These are phyloP conservation scores for Spisula subtruncata DNA, from an alignment of 2,888 invertebrate genomes.

Conservation along the genomic window DNA sequence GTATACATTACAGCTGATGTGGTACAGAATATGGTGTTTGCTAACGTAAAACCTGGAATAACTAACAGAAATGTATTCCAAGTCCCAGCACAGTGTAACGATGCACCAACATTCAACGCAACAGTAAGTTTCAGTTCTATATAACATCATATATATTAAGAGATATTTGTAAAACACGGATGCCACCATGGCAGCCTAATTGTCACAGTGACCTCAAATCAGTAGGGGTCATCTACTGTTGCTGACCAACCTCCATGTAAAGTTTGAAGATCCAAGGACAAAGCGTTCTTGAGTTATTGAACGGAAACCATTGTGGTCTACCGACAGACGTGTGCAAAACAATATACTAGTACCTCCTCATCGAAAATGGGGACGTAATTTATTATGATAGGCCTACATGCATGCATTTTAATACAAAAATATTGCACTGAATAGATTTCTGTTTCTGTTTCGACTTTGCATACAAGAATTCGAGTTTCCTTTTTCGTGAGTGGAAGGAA, in stretches of 20 bases:
- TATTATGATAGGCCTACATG: neutral
- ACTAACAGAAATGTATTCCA: conserved; percentile 46
- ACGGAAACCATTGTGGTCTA: too few relatives aligned
- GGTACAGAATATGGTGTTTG: conserved; percentile 48
- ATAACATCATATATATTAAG: neutral
- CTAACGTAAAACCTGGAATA: conserved; percentile 56
- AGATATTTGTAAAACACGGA: too few relatives aligned
- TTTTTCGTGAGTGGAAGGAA: too few relatives aligned
- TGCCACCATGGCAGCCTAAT: too few relatives aligned
- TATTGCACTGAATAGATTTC: neutral
- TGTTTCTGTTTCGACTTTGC: too few relatives aligned
- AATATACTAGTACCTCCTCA: too few relatives aligned
- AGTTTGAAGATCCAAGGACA: too few relatives aligned
- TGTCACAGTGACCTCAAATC: neutral
- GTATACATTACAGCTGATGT: conserved; percentile 39
- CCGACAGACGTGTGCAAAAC: too few relatives aligned
- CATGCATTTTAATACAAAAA: neutral
- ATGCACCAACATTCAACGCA: neutral
- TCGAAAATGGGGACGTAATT: neutral
- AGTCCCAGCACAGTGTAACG: conserved; percentile 45
- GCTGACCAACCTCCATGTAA: too few relatives aligned
- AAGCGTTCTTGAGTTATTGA: too few relatives aligned
- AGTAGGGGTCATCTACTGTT: too few relatives aligned
- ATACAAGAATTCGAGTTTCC: too few relatives aligned
- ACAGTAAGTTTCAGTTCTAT: neutral